Evolutionary conservation across 2,797 vertebrate species (phyloP), one percentile per base, ranked within the genome.

Genomic region (Enteromius unitaeniatus): DNA sequence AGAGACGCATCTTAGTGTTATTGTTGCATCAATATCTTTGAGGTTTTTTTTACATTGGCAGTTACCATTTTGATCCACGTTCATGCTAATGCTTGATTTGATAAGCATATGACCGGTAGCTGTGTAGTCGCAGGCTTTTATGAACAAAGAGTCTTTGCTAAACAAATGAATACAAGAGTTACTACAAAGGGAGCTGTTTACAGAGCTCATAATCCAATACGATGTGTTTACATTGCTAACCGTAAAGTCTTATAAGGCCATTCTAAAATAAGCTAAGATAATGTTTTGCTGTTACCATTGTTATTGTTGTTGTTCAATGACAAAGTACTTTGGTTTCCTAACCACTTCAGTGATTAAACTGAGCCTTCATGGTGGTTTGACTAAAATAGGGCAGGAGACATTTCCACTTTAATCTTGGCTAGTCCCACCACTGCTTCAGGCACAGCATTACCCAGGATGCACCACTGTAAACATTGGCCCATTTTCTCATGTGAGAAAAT

Each of bases 391-490:
- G 26, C 70, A 74, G 70, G 21, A 85, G 78, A 67, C 78, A 79
- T 79, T 75, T 80, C 49, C 37, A 85, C 83, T 80, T 85, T 75
- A 73, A 80, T 75, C 47, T 74, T 80, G 77, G 78, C 68, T 58
- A 40, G 68, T 79, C 68, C 42, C 79, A 60, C 21, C 84, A 70
- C 7, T 78, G 64, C n/a, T 70, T 78, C 21, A 58, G 34, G 68
- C 75, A 65, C 42, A 47, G 70, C 70, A 58, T 83, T 75, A 47
- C 72, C 51, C 53, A 84, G 31, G 14, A 76, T 58, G 53, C 64
- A 84, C 40, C 78, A 74, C 68, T 53, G 75, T 78, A 82, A 64
- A 86, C 72, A 83, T 15, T 79, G 26, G 34, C 45, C 58, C 74
- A 55, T 79, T 75, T 79, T 84, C 62, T 62, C 67, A 75, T 23